Base-by-base conservation (phyloP, 2,797 vertebrate genomes). In the Iguana delicatissima region DNA sequence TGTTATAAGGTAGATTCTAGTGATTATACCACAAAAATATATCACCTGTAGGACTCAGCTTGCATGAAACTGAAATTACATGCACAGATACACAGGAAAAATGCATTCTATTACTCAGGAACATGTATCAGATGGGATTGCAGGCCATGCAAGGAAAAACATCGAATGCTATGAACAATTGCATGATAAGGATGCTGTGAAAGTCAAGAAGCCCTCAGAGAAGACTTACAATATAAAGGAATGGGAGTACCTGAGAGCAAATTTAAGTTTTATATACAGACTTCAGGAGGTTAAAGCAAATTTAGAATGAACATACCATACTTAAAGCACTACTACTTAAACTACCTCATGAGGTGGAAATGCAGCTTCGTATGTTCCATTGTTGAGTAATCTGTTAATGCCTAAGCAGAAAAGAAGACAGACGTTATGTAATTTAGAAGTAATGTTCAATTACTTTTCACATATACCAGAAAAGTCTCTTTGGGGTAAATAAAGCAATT, bases 341-440 rank as follows among this genome's bases (percentile, higher is more conserved):
- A 74, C 96, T 97, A 99, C 99, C 98, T 99, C 99, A 91, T 99
- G 99, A 35, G 99, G 99, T 86, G 99, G 99, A 96, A 99, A 99
- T 2, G 99, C 99, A 92, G 99, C 99, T 95, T 99, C 99, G 29
- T 99, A 99, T 0, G 99, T 99, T 92, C 97, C 98, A 94, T 99
- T 99, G 95, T 97, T 98, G 94, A 99, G 97, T 91, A 99, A 96
- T 74, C 99, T 98, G 94, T 98, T 99, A 94, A 99, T 99, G 95
- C 99, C 99, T 99, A 92, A 88, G 94, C 92, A 92, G 46, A 85
- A 90, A 80, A 94, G 74, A 93, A 90, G 80, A 85, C 0, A 72
- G 6, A 46, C 10, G 42, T 82, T 84, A 83, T 24, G 46, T 2
- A 69, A 42, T 4, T 46, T 77, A 24, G 89, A 87, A 83, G 46